Base-by-base conservation (phyloP, 35 echinoderm and acorn worm species). In the Amphiura filiformis region DNA sequence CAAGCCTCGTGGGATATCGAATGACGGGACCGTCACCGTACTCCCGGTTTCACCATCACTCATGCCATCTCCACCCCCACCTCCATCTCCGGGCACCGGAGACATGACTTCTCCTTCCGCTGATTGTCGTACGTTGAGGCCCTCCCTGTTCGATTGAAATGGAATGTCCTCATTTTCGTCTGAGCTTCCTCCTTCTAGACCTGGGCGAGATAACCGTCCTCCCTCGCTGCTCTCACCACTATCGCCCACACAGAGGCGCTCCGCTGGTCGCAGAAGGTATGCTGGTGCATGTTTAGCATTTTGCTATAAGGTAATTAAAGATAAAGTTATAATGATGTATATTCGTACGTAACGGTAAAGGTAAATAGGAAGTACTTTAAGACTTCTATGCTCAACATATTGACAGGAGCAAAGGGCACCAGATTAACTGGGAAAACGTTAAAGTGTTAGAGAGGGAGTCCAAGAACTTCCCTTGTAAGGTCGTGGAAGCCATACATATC, bases 51-150 rank as follows among this genome's bases (percentile, higher is more conserved):
- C 96, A 1, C 89, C 89, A 86, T 94, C 96, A 90, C 96, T 99
- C 92, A 94, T 99, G 26, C 96, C 96, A 88, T 99, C 96, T 0
- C 96, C 96, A 36, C 96, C 96, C 17, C 96, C 96, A 15, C 96
- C 96, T 22, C 96, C 96, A 65, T 99, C 96, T 39, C 96, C 96
- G 57, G 88, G 96, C 39, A 95, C 90, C 79, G 90, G 91, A 52
- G 47, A 40, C 12, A 85, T 84, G 82, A 95, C 96, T 14, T 95
- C 96, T 7, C 96, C 96, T 61, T 99, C 96, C 4, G 93, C 96
- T 57, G 96, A 99, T 84, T 92, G 93, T 64, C 96, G 76, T 31
- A 78, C 31, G 26, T 86, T 87, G 26, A 89, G 38, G 28, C 26
- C 36, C 13, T 80, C 78, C 1, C 34, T 38, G 11, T 70, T 36